These are phyloP conservation scores for Drosophila mercatorum DNA, from an alignment of 2,888 invertebrate species.

Conservation along the genomic window DNA sequence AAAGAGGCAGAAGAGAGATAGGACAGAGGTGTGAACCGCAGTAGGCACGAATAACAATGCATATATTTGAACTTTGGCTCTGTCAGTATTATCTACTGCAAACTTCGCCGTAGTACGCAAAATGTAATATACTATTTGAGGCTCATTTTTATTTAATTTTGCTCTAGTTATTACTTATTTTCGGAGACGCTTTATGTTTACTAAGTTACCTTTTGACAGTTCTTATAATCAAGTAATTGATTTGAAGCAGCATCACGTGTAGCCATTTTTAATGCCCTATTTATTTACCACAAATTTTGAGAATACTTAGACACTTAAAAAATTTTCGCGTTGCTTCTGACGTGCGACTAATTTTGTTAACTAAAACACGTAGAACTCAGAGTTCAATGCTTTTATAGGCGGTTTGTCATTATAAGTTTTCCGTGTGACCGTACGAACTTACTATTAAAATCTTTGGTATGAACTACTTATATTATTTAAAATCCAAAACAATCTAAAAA, in stretches of 20 bases:
- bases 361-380: slow-evolving; percentile 52
- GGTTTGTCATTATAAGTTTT: slow-evolving; percentile 10
- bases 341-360: slow-evolving; percentile 55
- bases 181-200: background rate
- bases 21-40: background rate
- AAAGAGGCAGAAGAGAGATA: background rate
- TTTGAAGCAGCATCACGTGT: slow-evolving; percentile 87
- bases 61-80: slow-evolving; percentile 39
- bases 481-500: background rate
- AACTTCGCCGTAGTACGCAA: slow-evolving; percentile 4
- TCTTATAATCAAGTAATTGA: slow-evolving; percentile 88
- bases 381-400: slow-evolving; percentile 63
- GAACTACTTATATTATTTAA: background rate
- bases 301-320: slow-evolving; percentile 35
- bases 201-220: slow-evolving; percentile 86
- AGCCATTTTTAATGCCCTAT: slow-evolving; percentile 70
- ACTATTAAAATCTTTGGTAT: slow-evolving; percentile 4
- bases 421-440: slow-evolving; percentile 23
- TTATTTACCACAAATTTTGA: slow-evolving; percentile 56
- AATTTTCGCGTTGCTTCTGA: slow-evolving; percentile 17
- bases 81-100: background rate
- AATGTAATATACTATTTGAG: background rate
- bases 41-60: slow-evolving; percentile 5
- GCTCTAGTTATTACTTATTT: background rate
- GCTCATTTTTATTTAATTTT: background rate